Percentiles rank a stretch among this genome's conserved stretches.
These are phyloP conservation scores for Haliclona indistincta DNA, from an alignment of 37 sponge, comb jelly and placozoan species.

Conservation along the genomic window DNA sequence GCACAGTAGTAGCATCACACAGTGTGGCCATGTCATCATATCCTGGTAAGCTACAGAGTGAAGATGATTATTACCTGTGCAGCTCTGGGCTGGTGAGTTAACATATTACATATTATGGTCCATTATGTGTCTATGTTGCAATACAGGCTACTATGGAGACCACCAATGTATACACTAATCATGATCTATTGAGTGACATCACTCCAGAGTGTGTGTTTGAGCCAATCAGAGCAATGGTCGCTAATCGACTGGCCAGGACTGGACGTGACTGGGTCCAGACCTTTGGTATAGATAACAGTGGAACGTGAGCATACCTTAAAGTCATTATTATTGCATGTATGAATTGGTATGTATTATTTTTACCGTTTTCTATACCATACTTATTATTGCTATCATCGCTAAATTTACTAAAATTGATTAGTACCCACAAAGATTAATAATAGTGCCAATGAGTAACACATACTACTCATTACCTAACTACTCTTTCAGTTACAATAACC, in stretches of 20 bases:
- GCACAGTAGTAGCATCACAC: constrained; percentile 48
- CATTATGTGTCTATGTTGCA: not conserved
- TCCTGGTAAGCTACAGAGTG: constrained; percentile 83
- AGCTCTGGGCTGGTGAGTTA: constrained; percentile 78
- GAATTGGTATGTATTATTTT: no score
- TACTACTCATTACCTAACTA: no score
- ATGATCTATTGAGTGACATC: constrained; percentile 71
- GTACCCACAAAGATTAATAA: no score
- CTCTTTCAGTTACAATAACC: constrained; percentile 90
- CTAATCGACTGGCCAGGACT: constrained; percentile 79
- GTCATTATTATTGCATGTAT: no score
- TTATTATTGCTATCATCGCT: no score
- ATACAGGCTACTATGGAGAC: constrained; percentile 88
- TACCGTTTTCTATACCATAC: no score
- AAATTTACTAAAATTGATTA: no score
- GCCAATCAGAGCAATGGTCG: constrained; percentile 66
- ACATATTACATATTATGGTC: not conserved
- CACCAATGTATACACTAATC: constrained; percentile 83
- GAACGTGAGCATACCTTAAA: constrained; percentile 89
- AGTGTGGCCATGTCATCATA: constrained; percentile 88
- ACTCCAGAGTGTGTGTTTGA: constrained; percentile 63
- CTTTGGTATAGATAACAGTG: constrained; percentile 85
- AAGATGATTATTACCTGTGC: constrained; percentile 90
- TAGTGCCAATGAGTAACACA: no score
- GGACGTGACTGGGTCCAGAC: constrained; percentile 74